Base-by-base conservation (phyloP, 2,888 invertebrate genomes). In the Polyommatus icarus region DNA sequence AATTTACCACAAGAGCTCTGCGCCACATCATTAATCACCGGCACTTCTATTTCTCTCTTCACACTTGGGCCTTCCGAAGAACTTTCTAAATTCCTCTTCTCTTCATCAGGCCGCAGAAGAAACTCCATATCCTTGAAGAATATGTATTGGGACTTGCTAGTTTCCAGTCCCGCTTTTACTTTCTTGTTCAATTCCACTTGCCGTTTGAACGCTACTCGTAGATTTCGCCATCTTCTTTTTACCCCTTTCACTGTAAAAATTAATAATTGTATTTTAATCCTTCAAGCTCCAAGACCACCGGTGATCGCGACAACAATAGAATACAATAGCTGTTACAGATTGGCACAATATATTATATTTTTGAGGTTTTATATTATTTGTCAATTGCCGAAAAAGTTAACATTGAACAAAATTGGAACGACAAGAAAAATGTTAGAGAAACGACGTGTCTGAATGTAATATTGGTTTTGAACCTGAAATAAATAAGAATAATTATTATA, bases 121-220 rank as follows among this genome's bases (percentile, higher is more conserved):
- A 85, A 88, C 76, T 84, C 80, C 87, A 88, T 87, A 80, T 87
- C 83, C 77, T 86, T 85, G 83, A 84, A 87, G 80, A 87, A 87
- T 18, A 87, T 87, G 81, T 88, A 88, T 18, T 81, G 82, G 79
- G 84, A 87, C 76, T 81, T 85, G 78, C 83, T 84, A 3, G 83
- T 82, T 40, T 81, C 79, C 61, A 78, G 80, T 3, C 83, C 85
- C 40, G 84, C 83, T 61, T 82, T 79, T 4, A 81, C 82, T 77
- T 82, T 84, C 78, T 84, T 84, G 77, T 86, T 84, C 12, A 82
- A 59, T 46, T 82, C 81, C 18, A 86, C 29, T 77, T 88, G 85
- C 10, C 87, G 82, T 78, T 84, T 84, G 81, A 87, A 88, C 5
- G 86, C 85, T 80, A 88, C 88, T 12, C 87, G 85, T 1, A 88